Evolutionary conservation across 1,140 invertebrate species (phyloP).

Genomic region (Agraylea sexmaculata): DNA sequence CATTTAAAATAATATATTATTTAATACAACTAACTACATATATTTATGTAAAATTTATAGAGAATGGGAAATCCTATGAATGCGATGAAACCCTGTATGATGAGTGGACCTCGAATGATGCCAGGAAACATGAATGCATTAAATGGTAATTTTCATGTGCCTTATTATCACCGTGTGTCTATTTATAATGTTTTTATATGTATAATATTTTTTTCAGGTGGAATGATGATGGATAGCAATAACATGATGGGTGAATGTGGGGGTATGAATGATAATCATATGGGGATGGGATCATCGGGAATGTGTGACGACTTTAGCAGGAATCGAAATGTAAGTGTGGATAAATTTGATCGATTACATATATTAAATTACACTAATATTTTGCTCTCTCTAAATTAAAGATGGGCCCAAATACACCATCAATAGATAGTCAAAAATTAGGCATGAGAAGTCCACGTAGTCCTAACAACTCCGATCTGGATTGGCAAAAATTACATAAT

Average conservation of each 20-base stretch:
- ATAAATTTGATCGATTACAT: no score
- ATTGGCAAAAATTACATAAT: slow-evolving; percentile 83
- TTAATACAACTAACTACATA: background rate
- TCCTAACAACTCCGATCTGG: slow-evolving; percentile 48
- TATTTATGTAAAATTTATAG: slow-evolving; percentile 22
- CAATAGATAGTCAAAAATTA: slow-evolving; percentile 15
- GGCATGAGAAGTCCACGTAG: slow-evolving; percentile 34
- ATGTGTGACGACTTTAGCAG: slow-evolving; percentile 37
- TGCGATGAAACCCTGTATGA: slow-evolving; percentile 37
- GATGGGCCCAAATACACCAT: background rate
- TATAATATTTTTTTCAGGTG: slow-evolving; percentile 25
- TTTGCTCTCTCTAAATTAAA: background rate
- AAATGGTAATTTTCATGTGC: slow-evolving; percentile 29
- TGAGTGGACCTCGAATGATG: slow-evolving; percentile 40
- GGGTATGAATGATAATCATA: slow-evolving; percentile 31
- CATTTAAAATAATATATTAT: background rate
- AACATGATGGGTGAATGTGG: slow-evolving; percentile 33
- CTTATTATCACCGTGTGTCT: background rate
- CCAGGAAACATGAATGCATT: slow-evolving; percentile 38
- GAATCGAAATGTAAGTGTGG: slow-evolving; percentile 32
- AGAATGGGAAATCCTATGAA: slow-evolving; percentile 40
- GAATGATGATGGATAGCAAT: slow-evolving; percentile 38
- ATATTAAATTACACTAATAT: background rate
- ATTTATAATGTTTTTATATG: slow-evolving; percentile 2
- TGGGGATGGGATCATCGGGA: slow-evolving; percentile 30